Base-by-base conservation (phyloP, 2,797 vertebrate species). In the Varecia variegata region DNA sequence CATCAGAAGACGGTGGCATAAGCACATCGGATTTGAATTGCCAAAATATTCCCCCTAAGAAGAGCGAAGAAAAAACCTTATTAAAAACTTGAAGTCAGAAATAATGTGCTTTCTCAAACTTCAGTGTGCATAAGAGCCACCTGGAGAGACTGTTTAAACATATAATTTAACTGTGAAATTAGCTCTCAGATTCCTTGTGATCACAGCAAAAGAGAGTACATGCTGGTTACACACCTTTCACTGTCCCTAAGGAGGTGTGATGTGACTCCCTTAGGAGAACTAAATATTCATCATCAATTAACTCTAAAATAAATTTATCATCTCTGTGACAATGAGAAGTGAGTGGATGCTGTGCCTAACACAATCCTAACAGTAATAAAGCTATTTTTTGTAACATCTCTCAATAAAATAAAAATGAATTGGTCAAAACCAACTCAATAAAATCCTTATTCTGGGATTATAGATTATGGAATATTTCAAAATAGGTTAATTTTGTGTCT, bases 401-500 rank as follows among this genome's bases (percentile, higher is more conserved):
- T 95, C 79, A 90, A 58, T 71, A 40, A 27, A 94, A 81, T n/a
- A n/a, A n/a, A n/a, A n/a, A n/a, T n/a, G n/a, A n/a, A n/a, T n/a
- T n/a, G n/a, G 74, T 93, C 71, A 86, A 93, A 96, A 94, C 3
- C 40, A 87, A 79, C 43, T 89, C 60, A 86, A 92, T 38, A 83
- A 96, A 89, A 94, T 47, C 14, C 18, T 88, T 96, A 77, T 84
- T 68, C 38, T 80, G 20, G 65, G 79, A 84, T 90, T 92, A 83
- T 18, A 7, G 25, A 93, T 90, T 67, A 35, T 2, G 70, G 68
- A 90, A 35, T 70, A 38, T 84, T 85, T 96, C 12, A 25, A 92
- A 94, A 93, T 86, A 88, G 88, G 79, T 81, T 52, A 58, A 62
- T 38, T 79, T 92, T 84, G 56, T 93, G 93, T 97, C 70, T 94